These are phyloP conservation scores for Sinodicranocentrus sp. DNA, from an alignment of 2,888 invertebrate genomes.

Conservation along the genomic window DNA sequence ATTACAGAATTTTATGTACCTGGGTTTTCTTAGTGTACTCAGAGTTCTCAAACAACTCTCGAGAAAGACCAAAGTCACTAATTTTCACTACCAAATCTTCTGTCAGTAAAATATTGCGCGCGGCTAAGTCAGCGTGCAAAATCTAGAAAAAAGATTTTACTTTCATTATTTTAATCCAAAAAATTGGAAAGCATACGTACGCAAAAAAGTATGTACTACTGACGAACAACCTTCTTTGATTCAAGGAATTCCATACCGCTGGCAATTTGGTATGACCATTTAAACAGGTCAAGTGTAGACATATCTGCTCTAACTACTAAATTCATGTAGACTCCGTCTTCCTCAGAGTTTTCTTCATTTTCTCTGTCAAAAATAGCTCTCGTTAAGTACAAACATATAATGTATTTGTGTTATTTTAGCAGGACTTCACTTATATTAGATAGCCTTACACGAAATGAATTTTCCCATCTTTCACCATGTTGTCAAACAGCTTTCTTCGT, in stretches of 20 bases:
- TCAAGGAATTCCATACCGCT: constrained; percentile 64
- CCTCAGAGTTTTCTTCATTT: constrained; percentile 7
- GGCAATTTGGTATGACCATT: constrained; percentile 62
- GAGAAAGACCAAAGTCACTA: constrained; percentile 64
- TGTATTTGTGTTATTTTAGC: background rate
- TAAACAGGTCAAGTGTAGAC: constrained; percentile 59
- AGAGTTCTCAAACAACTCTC: constrained; percentile 52
- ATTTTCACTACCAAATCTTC: constrained; percentile 57
- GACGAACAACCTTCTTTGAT: constrained; percentile 44
- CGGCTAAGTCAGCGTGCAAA: constrained; percentile 63
- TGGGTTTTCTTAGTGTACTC: constrained; percentile 63
- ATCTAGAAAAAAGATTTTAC: constrained; percentile 37
- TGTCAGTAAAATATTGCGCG: constrained; percentile 61
- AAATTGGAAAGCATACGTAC: too few species aligned
- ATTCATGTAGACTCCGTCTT: constrained; percentile 43
- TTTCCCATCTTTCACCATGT: constrained; percentile 41
- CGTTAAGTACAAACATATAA: background rate
- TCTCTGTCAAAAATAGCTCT: background rate
- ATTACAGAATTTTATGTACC: constrained; percentile 22
- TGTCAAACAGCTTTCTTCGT: constrained; percentile 48
- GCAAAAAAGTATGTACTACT: background rate
- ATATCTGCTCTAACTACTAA: constrained; percentile 50
- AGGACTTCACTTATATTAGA: too few species aligned
- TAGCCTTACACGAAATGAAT: constrained; percentile 49
- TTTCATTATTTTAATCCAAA: too few species aligned